Percentiles rank a stretch among this genome's conserved stretches.
phyloP scores from a whole-genome alignment of 2,888 invertebrate genomes.

The Prostheceraeus crozeri region DNA sequence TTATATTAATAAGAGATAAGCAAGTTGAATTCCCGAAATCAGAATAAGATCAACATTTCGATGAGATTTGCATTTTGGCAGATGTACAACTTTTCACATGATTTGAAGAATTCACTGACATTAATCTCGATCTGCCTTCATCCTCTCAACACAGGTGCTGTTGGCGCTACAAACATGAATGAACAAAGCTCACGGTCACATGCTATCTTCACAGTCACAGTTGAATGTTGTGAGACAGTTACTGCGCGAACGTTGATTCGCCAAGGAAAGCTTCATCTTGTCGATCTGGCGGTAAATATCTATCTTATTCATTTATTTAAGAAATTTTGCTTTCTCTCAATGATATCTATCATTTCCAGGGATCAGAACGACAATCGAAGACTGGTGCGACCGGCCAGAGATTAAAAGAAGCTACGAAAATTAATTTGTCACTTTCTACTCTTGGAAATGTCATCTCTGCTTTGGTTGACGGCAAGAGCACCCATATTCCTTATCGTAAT shows the following conservation, averaged over 20 bases:
- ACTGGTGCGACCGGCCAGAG: conserved; percentile 87
- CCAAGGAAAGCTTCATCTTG: conserved; percentile 91
- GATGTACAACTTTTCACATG: too few relatives aligned
- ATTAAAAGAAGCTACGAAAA: conserved; percentile 90
- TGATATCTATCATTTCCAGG: conserved; percentile 61
- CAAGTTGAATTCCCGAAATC: too few relatives aligned
- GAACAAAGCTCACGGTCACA: conserved; percentile 89
- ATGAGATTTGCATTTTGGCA: too few relatives aligned
- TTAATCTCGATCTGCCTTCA: not conserved
- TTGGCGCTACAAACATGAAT: conserved; percentile 93
- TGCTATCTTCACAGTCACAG: conserved; percentile 93
- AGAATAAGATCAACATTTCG: too few relatives aligned
- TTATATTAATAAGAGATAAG: too few relatives aligned
- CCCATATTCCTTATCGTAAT: conserved; percentile 94
- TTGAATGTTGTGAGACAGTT: conserved; percentile 72
- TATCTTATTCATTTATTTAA: not conserved
- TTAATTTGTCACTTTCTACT: conserved; percentile 90
- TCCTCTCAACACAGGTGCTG: conserved; percentile 60
- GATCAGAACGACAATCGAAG: conserved; percentile 91
- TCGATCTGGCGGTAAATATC: conserved; percentile 78
- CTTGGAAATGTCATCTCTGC: conserved; percentile 97
- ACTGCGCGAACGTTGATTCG: conserved; percentile 76
- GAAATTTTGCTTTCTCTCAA: not conserved
- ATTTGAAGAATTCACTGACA: not conserved
- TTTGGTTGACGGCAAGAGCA: conserved; percentile 88